Evolutionary conservation across 1,140 invertebrate species (phyloP), one percentile per base, ranked within the genome.

Genomic region (Luehdorfia chinensis): DNA sequence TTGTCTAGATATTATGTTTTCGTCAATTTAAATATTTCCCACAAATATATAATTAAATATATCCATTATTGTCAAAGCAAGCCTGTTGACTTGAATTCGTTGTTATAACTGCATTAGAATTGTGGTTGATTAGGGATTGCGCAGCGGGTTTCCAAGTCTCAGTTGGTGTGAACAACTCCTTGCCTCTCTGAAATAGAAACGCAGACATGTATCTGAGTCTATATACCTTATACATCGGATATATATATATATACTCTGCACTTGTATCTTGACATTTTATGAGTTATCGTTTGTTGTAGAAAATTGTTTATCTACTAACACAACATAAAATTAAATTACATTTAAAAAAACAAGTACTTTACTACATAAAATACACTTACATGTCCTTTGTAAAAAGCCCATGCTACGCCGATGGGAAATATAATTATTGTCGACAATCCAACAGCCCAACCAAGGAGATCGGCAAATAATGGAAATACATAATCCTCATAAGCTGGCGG

Each of bases 401-500:
- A 87, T 4, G 85, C 56, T 2, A 91, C 84, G 13, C 91, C 88
- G 1, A 90, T 59, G 0, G 92, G 91, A 54, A 94, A 88, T 1
- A 92, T 87, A 0, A 88, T 53, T 1, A 94, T 79, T 1, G 93
- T 93, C 5, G 89, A 84, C n/a, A 89, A 25, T 1, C 93, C 91
- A 25, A 94, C 91, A 5, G 90, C 47, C 90, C 92, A 93, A 4
- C 93, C 93, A n/a, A 94, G 64, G 1, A 81, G 63, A 50, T 92
- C 89, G 2, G 91, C 92, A 88, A 91, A 93, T 2, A 57, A 14
- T 0, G 93, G 93, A 73, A 94, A 94, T 9, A 78, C 59, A 59
- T 91, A 91, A 28, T 84, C 72, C 30, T 90, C 92, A 52, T 90
- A 91, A 0, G 54, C 57, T 0, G 91, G 89, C 0, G 88, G 60